A percentile compares a stretch with the other conserved stretches of the same genome.
Evolutionary conservation across 2,797 vertebrate species (phyloP).

Genomic region (Tragopan temminckii): DNA sequence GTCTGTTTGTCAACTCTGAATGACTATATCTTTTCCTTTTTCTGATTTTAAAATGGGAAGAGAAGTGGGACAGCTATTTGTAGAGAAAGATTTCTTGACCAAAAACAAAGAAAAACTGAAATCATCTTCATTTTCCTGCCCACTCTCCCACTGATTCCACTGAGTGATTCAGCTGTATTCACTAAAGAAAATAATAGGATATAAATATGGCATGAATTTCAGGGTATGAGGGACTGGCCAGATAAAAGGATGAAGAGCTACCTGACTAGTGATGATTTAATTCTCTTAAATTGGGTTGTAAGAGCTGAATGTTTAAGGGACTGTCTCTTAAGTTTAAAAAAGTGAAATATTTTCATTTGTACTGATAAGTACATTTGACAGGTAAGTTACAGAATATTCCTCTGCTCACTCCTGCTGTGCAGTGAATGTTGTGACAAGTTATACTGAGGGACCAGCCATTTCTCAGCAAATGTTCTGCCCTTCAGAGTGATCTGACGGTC

Average conservation of each 20-base stretch:
- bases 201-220: not conserved
- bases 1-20: slow-evolving; percentile 29
- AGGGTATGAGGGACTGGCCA: not conserved
- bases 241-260: not conserved
- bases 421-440: not conserved
- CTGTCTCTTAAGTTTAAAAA: not conserved
- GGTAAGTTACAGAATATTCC: not conserved
- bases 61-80: not conserved
- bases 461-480: not conserved
- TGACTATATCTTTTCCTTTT: not conserved
- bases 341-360: not conserved
- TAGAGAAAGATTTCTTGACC: not conserved
- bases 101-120: not conserved
- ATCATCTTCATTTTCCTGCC: not conserved
- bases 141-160: not conserved
- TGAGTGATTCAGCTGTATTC: not conserved
- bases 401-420: not conserved
- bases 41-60: not conserved
- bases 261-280: not conserved
- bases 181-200: not conserved
- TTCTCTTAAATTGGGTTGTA: not conserved
- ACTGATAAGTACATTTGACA: not conserved
- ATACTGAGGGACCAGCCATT: not conserved
- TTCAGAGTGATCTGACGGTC: not conserved
- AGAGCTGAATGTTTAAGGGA: not conserved